These are phyloP conservation scores for Latrodectus hesperus DNA, from an alignment of 2,888 invertebrate species.

Conservation along the genomic window DNA sequence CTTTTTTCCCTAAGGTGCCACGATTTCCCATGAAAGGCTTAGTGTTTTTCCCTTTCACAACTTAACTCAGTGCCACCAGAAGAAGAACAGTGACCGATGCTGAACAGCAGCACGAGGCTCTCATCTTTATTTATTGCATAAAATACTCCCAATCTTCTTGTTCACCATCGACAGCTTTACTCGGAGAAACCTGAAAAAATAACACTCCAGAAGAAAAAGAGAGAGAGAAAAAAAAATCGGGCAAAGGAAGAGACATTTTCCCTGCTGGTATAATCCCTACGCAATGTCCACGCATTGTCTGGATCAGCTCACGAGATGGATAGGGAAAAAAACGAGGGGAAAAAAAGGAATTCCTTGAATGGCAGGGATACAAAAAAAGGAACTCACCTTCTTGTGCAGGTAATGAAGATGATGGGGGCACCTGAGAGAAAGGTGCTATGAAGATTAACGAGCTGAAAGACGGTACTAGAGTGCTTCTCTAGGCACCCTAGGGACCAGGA, in stretches of 20 bases:
- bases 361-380: background rate
- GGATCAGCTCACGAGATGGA: background rate
- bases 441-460: conserved; percentile 60
- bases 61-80: too few species aligned
- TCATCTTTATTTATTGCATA: conserved; percentile 2
- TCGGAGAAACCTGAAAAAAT: too few species aligned
- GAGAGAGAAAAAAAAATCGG: conserved; percentile 7
- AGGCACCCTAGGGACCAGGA: conserved; percentile 26
- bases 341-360: conserved; percentile 1
- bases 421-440: conserved; percentile 62
- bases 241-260: background rate
- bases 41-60: too few species aligned
- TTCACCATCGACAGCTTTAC: background rate
- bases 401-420: conserved; percentile 64
- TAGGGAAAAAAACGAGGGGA: background rate
- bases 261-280: background rate
- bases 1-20: too few species aligned
- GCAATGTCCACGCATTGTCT: conserved; percentile 2
- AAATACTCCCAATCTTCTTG: background rate
- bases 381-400: conserved; percentile 31
- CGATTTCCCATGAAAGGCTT: too few species aligned
- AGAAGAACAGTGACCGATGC: too few species aligned
- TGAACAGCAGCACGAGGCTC: background rate
- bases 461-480: conserved; percentile 29
- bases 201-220: background rate